phyloP scores from a whole-genome alignment of 2,797 vertebrate species.

The Mus caroli region DNA sequence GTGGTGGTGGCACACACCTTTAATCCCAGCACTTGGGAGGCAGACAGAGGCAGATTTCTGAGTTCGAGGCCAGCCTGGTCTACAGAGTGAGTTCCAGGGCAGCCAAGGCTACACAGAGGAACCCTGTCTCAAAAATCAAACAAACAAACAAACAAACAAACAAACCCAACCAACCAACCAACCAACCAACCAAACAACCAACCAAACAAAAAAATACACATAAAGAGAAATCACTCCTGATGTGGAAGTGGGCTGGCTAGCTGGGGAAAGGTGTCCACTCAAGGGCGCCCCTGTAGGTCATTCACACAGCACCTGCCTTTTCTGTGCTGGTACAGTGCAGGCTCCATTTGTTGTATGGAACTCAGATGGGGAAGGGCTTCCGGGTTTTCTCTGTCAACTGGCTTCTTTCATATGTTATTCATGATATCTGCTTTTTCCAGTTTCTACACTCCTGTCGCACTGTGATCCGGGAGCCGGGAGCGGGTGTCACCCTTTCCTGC shows the following conservation, averaged over 20 bases:
- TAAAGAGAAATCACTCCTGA: neutral
- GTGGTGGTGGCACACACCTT: too few relatives aligned
- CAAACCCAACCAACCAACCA: too few relatives aligned
- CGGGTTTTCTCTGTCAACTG: neutral
- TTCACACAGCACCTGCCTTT: neutral
- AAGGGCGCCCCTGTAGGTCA: neutral
- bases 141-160: too few relatives aligned
- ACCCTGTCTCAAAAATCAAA: too few relatives aligned
- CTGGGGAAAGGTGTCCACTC: neutral
- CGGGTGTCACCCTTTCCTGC: neutral
- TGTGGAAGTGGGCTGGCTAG: neutral
- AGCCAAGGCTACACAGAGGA: too few relatives aligned
- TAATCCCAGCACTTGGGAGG: too few relatives aligned
- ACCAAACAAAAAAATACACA: too few relatives aligned
- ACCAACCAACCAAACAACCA: too few relatives aligned
- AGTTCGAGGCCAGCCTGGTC: too few relatives aligned
- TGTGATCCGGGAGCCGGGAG: neutral
- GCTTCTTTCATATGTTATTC: neutral
- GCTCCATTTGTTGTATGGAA: neutral
- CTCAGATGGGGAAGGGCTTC: neutral
- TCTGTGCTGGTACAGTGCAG: neutral
- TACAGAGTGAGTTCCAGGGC: too few relatives aligned
- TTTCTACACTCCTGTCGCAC: too few relatives aligned
- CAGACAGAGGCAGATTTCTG: too few relatives aligned
- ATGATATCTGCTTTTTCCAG: neutral